Conservation (phyloP, 2,888 invertebrate species). For the Andricus curvator region DNA sequence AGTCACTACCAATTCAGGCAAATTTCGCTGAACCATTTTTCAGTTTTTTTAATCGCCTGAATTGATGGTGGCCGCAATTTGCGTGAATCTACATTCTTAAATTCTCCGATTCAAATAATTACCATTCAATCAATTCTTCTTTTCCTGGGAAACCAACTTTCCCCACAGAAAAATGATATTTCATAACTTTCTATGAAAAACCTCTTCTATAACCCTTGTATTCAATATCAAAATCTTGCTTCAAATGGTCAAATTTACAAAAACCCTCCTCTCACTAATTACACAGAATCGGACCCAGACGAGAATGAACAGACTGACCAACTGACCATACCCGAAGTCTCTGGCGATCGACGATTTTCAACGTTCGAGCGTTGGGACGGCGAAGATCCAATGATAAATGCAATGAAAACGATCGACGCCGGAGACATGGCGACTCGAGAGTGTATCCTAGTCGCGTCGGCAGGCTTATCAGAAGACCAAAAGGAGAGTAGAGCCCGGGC, state of each 20-base stretch:
- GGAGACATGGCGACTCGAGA: conserved; percentile 27
- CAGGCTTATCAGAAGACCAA: conserved; percentile 27
- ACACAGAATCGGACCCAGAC: conserved; percentile 9
- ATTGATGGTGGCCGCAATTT: too few relatives aligned
- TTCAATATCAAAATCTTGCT: conserved; percentile 24
- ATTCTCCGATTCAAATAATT: too few relatives aligned
- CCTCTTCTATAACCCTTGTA: conserved; percentile 8
- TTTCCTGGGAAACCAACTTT: background rate
- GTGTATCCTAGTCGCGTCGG: conserved; percentile 6
- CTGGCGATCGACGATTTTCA: conserved; percentile 26
- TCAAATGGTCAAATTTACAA: conserved; percentile 19
- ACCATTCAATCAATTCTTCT: too few relatives aligned
- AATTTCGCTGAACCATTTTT: too few relatives aligned
- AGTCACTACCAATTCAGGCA: too few relatives aligned
- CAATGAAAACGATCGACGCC: conserved; percentile 25
- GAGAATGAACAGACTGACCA: conserved; percentile 15
- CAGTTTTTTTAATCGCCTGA: too few relatives aligned
- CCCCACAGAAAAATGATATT: conserved; percentile 15
- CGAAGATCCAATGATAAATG: conserved; percentile 22
- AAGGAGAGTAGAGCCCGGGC: conserved; percentile 40
- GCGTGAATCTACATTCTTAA: too few relatives aligned
- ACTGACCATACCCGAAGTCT: background rate
- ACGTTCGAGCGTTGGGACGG: conserved; percentile 24
- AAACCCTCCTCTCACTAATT: background rate
- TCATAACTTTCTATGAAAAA: background rate